Evolutionary conservation across 1,140 invertebrate genomes (phyloP).

Genomic region (Panulirus ornatus): DNA sequence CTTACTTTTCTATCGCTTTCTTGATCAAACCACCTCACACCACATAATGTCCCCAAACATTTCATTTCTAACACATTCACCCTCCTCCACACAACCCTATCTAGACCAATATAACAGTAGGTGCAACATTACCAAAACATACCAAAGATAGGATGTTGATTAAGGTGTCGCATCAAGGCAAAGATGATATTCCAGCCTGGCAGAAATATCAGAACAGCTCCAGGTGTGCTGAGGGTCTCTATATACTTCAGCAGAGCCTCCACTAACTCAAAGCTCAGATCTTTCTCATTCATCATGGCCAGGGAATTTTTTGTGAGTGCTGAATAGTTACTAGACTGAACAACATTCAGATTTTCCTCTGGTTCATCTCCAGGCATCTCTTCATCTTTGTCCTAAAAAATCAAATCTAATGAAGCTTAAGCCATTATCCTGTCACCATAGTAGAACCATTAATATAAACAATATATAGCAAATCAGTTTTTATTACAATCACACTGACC

Average conservation of each 20-base stretch:
- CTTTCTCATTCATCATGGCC: conserved; percentile 89
- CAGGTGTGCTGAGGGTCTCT: conserved; percentile 84
- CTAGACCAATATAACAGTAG: too few relatives aligned
- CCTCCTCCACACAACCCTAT: too few relatives aligned
- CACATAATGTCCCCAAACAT: too few relatives aligned
- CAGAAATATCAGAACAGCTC: conserved; percentile 94
- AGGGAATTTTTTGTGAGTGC: conserved; percentile 85
- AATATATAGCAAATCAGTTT: not conserved
- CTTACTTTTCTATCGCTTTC: too few relatives aligned
- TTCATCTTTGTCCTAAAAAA: conserved; percentile 76
- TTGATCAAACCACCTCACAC: too few relatives aligned
- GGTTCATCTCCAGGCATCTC: conserved; percentile 75
- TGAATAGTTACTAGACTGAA: conserved; percentile 77
- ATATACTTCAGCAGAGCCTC: conserved; percentile 90
- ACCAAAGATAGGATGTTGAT: conserved; percentile 87
- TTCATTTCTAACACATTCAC: too few relatives aligned
- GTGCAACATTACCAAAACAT: too few relatives aligned
- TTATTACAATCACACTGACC: conserved; percentile 37
- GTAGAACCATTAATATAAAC: not conserved
- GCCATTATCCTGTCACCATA: not conserved
- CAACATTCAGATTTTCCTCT: conserved; percentile 77
- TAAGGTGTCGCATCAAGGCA: conserved; percentile 91
- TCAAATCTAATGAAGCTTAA: not conserved
- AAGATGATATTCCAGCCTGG: conserved; percentile 98
- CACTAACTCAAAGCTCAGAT: conserved; percentile 94